Percentiles rank a stretch among this genome's conserved stretches.
These are phyloP conservation scores for Chaenodraco wilsoni DNA, from an alignment of 2,797 vertebrate species.

Conservation along the genomic window DNA sequence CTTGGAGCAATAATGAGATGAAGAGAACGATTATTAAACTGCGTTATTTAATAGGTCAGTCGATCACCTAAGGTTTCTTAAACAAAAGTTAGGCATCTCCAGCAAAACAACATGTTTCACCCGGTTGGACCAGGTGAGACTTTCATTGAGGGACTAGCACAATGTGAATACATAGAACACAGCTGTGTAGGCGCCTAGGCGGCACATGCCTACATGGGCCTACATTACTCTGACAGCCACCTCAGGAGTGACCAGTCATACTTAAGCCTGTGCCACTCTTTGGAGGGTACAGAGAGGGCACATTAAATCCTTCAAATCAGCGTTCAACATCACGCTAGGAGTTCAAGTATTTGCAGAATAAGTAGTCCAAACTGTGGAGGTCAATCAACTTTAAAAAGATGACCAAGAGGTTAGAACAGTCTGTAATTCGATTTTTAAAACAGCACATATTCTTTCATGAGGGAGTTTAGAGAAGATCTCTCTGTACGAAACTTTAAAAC, in stretches of 20 bases:
- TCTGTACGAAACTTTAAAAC: slow-evolving; percentile 4
- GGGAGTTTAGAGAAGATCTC: neutral
- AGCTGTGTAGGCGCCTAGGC: too few species aligned
- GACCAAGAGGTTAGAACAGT: neutral
- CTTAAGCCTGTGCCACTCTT: too few species aligned
- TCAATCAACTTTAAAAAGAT: neutral
- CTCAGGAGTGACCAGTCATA: neutral
- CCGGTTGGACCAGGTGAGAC: too few species aligned
- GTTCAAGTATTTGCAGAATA: neutral
- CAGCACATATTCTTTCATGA: neutral
- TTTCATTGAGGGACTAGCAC: too few species aligned
- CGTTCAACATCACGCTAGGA: neutral
- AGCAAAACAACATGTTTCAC: neutral
- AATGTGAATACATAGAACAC: too few species aligned
- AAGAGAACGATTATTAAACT: neutral
- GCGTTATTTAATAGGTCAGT: neutral
- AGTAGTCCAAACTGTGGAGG: neutral
- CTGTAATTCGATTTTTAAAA: too few species aligned
- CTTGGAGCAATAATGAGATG: neutral
- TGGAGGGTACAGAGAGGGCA: neutral
- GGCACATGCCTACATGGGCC: too few species aligned
- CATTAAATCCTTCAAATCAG: neutral
- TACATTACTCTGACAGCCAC: too few species aligned
- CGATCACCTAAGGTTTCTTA: neutral
- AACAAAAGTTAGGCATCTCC: neutral